Percentiles rank a stretch among this genome's conserved stretches.
Evolutionary conservation across 2,888 invertebrate genomes (phyloP).

Genomic region (Beris chalybata): DNA sequence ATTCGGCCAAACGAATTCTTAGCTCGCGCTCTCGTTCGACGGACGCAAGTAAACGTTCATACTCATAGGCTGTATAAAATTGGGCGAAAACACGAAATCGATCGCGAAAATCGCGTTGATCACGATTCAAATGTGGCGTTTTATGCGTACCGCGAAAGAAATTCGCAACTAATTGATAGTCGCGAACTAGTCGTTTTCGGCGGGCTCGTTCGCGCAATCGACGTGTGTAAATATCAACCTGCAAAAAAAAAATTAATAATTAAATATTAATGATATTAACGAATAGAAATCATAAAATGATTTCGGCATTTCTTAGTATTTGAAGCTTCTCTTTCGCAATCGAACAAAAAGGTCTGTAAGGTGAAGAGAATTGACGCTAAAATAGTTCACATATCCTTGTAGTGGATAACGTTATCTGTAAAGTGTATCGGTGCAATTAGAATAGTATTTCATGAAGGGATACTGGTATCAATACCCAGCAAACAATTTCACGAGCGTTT

Average conservation of each 20-base stretch:
- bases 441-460: too few species aligned
- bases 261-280: too few species aligned
- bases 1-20: constrained; percentile 78
- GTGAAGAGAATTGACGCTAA: background rate
- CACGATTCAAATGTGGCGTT: constrained; percentile 52
- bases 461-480: too few species aligned
- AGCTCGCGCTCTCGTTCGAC: constrained; percentile 84
- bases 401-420: too few species aligned
- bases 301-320: too few species aligned
- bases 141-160: constrained; percentile 70
- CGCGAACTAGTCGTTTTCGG: constrained; percentile 85
- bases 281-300: too few species aligned
- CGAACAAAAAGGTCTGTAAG: background rate
- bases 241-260: background rate
- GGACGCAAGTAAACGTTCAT: constrained; percentile 76
- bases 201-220: constrained; percentile 82
- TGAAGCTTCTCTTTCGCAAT: too few species aligned
- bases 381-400: background rate
- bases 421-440: too few species aligned
- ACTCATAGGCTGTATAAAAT: constrained; percentile 84
- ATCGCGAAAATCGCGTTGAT: constrained; percentile 71
- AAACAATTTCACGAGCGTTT: too few species aligned
- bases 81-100: constrained; percentile 84
- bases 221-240: constrained; percentile 85
- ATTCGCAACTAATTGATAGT: constrained; percentile 85